Conservation (phyloP, 2,113 vertebrate species). For the Setophaga coronata region DNA sequence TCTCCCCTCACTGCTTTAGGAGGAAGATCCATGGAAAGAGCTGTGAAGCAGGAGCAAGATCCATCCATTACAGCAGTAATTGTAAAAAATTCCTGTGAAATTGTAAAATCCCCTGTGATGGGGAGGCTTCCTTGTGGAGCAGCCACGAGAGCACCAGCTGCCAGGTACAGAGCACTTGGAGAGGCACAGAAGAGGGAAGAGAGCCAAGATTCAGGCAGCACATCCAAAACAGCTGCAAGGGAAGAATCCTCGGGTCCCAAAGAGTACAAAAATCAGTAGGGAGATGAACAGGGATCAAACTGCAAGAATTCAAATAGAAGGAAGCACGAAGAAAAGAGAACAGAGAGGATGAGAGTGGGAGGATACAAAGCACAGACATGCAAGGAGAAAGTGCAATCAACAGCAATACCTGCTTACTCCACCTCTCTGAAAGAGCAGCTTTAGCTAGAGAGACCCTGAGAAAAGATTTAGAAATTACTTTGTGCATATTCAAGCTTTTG, state of each 20-base stretch:
- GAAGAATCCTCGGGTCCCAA: neutral
- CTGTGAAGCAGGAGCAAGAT: neutral
- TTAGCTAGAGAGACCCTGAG: neutral
- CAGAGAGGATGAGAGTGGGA: neutral
- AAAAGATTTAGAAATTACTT: neutral
- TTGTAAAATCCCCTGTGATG: neutral
- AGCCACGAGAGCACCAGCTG: neutral
- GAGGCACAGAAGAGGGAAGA: neutral
- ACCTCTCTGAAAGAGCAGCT: neutral
- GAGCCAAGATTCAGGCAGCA: neutral
- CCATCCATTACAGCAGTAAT: neutral
- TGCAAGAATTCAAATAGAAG: neutral
- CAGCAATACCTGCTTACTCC: neutral
- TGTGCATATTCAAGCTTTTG: neutral
- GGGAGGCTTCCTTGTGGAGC: neutral
- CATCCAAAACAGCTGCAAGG: neutral
- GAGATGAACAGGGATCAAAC: neutral
- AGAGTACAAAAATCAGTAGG: neutral
- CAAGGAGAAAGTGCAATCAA: neutral
- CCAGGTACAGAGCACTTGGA: neutral
- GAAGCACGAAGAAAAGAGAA: neutral
- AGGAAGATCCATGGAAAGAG: neutral
- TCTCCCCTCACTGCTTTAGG: neutral
- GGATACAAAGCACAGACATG: neutral
- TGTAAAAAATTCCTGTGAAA: too few relatives aligned